phyloP scores from a whole-genome alignment of 1,140 invertebrate genomes.

The Hesperophylax magnus region DNA sequence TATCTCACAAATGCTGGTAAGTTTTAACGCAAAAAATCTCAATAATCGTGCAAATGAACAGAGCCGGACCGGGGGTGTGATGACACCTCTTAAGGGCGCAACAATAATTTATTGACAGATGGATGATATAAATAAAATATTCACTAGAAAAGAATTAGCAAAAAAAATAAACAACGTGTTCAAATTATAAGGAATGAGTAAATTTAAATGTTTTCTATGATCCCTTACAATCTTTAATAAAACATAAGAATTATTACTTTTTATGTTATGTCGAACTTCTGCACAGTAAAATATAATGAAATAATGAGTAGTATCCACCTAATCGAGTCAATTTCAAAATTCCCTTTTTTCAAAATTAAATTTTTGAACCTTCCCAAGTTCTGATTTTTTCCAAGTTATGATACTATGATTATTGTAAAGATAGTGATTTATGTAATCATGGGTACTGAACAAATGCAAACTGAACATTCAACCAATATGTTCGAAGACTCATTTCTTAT shows the following conservation, averaged over 20 bases:
- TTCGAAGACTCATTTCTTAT: neutral
- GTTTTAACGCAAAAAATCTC: slow-evolving; percentile 9
- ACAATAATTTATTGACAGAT: neutral
- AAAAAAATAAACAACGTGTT: neutral
- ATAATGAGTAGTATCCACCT: too few relatives aligned
- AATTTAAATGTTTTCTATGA: too few relatives aligned
- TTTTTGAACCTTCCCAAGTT: too few relatives aligned
- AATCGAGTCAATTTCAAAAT: too few relatives aligned
- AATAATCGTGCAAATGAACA: neutral
- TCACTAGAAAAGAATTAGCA: neutral
- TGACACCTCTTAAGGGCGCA: neutral
- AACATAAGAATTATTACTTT: too few relatives aligned
- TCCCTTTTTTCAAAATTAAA: too few relatives aligned
- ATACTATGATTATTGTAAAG: neutral
- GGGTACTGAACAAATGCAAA: neutral
- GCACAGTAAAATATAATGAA: too few relatives aligned
- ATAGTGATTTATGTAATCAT: neutral
- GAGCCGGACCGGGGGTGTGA: neutral
- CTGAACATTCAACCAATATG: neutral
- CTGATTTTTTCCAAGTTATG: too few relatives aligned
- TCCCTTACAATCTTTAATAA: too few relatives aligned
- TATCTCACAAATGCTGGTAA: slow-evolving; percentile 85
- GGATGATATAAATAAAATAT: neutral
- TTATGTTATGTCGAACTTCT: too few relatives aligned
- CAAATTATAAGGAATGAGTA: too few relatives aligned